Conservation (phyloP, 64 coral and sea anemone genomes). For the Actinia equina region DNA sequence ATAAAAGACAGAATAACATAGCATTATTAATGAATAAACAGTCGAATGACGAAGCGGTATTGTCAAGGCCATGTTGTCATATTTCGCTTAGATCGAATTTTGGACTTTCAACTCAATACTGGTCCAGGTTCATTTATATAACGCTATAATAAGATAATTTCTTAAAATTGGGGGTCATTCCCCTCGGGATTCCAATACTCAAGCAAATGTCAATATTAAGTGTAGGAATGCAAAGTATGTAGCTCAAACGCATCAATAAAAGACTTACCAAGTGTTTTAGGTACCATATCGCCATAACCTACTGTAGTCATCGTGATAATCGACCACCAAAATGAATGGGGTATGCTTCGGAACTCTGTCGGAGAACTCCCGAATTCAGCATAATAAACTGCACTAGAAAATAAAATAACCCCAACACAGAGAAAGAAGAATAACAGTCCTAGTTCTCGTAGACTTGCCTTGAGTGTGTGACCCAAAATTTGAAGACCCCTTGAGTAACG, state of each 20-base stretch:
- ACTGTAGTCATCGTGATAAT: constrained; percentile 99
- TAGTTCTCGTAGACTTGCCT: constrained; percentile 87
- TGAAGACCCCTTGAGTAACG: constrained; percentile 94
- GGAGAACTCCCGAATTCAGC: constrained; percentile 79
- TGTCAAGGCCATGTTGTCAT: too few species aligned
- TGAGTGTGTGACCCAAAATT: constrained; percentile 92
- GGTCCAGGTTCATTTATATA: not conserved
- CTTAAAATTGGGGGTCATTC: not conserved
- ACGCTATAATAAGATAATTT: not conserved
- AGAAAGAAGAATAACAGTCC: constrained; percentile 90
- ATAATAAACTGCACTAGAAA: constrained; percentile 98
- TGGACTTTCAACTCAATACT: too few species aligned
- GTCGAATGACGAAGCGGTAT: too few species aligned
- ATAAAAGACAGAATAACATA: too few species aligned
- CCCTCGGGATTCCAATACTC: not conserved
- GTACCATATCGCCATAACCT: constrained; percentile 92
- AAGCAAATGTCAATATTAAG: not conserved
- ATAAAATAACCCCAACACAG: constrained; percentile 92
- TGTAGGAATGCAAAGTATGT: constrained; percentile 1
- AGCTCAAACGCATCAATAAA: not conserved
- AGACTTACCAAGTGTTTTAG: constrained; percentile 87
- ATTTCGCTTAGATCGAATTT: too few species aligned
- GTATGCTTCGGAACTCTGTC: constrained; percentile 84
- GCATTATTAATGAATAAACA: too few species aligned
- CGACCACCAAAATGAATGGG: constrained; percentile 98